Base-by-base conservation (phyloP, 2,888 invertebrate genomes). In the Campopleginae sp. region DNA sequence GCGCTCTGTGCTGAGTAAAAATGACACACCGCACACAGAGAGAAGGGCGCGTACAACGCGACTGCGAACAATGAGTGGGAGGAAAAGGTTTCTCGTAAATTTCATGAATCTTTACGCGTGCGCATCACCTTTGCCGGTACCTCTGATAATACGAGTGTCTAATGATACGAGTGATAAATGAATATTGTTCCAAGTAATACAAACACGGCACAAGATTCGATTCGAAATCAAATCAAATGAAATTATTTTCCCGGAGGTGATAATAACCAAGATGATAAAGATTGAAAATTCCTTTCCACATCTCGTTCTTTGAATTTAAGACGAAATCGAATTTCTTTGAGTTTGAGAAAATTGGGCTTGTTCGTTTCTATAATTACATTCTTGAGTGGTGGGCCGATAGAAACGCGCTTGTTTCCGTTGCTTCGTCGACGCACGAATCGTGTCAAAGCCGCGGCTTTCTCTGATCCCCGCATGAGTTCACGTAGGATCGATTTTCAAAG, bases 61-160 rank as follows among this genome's bases (percentile, higher is more conserved):
- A 51, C 17, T 27, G 17, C 58, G 51, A 83, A 80, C 79, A 75
- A 79, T 79, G 42, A 74, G 68, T 61, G 79, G 65, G 82, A 83
- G 82, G 63, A 58, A 72, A 82, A 82, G 77, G 71, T 58, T 38
- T 72, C 31, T 51, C 68, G 48, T 58, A 66, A 66, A 58, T 76
- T 76, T 70, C 75, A 38, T 76, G 70, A 63, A 75, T 12, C 66
- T n/a, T 77, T 10, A 54, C 63, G 33, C 23, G 51, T 38, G 51
- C 31, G 27, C 66, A 77, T 51, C 46, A 54, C 27, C 6, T 14
- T 75, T 42, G 23, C 42, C 66, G 42, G 46, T 66, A 58, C 68
- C 19, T 31, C 42, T 66, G 46, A 19, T 19, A 46, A 58, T 44
- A 33, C 70, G n/a, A 70, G 46, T 70, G 19, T 70, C 51, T 8